Conservation (phyloP, 2,797 vertebrate species). For the Gymnocypris eckloni region DNA sequence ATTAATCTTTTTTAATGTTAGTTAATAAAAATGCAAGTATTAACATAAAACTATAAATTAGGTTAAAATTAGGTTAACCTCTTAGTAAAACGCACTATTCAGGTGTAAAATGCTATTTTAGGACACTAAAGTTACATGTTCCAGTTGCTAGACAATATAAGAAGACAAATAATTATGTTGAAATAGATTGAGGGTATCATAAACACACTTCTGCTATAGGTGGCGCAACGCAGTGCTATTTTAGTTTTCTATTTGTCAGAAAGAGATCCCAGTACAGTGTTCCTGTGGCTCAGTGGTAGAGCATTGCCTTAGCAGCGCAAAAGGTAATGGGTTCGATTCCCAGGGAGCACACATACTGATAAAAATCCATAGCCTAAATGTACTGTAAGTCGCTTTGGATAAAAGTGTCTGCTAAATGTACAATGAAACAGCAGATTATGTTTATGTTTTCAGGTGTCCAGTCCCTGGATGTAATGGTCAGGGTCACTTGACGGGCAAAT, state of each 20-base stretch:
- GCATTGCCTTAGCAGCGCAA: no score
- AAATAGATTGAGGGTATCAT: not conserved
- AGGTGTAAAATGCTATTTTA: not conserved
- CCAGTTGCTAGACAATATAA: not conserved
- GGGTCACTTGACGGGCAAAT: constrained; percentile 98
- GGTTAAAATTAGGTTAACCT: not conserved
- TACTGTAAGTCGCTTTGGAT: no score
- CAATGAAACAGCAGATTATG: not conserved
- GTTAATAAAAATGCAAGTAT: not conserved
- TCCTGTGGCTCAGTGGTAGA: no score
- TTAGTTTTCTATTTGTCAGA: not conserved
- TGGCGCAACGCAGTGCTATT: not conserved
- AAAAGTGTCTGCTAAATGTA: no score
- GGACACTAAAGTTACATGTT: not conserved
- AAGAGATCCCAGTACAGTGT: not conserved
- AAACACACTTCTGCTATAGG: not conserved
- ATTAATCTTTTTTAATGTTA: not conserved
- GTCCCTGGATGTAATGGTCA: constrained; percentile 97
- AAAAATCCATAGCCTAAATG: no score
- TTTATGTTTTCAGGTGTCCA: constrained; percentile 85
- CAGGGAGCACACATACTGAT: no score
- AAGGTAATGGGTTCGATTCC: no score
- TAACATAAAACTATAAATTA: not conserved
- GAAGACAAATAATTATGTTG: not conserved
- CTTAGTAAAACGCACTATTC: not conserved